These are phyloP conservation scores for Helicoverpa assulta DNA, from an alignment of 2,888 invertebrate genomes.

Conservation along the genomic window DNA sequence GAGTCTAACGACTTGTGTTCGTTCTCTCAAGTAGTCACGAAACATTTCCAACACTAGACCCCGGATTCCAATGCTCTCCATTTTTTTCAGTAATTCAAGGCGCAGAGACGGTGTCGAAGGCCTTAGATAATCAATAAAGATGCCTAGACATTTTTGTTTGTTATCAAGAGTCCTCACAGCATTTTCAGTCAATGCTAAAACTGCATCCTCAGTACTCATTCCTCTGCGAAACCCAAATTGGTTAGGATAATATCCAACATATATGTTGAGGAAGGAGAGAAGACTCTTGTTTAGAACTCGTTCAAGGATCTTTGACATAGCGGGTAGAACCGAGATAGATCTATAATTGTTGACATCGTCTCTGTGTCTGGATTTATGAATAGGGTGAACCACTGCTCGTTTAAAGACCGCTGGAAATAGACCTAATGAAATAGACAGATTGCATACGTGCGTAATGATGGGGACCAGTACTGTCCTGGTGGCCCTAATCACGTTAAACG, in stretches of 20 bases:
- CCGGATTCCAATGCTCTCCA: too few species aligned
- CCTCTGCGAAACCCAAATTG: background rate
- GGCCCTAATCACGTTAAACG: background rate
- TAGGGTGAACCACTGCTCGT: constrained; percentile 3
- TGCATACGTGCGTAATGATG: background rate
- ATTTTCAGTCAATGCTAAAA: background rate
- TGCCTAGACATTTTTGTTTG: background rate
- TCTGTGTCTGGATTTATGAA: background rate
- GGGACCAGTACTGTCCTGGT: background rate
- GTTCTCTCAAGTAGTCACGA: background rate
- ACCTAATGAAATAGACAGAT: background rate
- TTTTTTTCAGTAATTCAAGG: background rate
- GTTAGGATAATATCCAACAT: background rate
- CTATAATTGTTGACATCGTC: background rate
- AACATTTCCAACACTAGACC: background rate
- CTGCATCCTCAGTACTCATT: background rate
- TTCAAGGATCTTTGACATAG: constrained; percentile 2
- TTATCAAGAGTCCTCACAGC: background rate
- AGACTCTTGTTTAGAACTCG: background rate
- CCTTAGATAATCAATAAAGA: constrained; percentile 3
- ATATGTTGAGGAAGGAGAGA: background rate
- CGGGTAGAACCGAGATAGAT: background rate
- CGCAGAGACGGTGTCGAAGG: background rate
- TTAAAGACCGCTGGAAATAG: background rate
- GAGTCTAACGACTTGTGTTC: background rate